Conservation (phyloP, 2,113 vertebrate genomes). For the Aldabrachelys gigantea region DNA sequence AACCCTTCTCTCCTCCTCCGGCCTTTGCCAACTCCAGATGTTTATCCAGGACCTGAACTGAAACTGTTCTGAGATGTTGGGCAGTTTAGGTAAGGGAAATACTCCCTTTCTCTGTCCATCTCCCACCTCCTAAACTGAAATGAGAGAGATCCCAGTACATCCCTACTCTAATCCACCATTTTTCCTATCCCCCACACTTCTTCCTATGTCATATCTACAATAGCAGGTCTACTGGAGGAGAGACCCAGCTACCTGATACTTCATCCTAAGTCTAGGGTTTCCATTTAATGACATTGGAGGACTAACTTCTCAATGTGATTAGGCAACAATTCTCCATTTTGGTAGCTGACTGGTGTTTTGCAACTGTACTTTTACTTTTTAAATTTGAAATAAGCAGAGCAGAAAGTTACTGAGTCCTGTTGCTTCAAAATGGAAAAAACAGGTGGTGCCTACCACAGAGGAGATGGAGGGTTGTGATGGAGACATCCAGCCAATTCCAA, state of each 20-base stretch:
- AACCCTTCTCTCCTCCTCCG: not conserved
- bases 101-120: not conserved
- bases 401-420: not conserved
- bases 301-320: not conserved
- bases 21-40: not conserved
- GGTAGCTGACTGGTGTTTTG: not conserved
- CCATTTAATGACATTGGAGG: not conserved
- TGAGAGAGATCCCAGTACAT: not conserved
- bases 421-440: not conserved
- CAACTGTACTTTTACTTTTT: not conserved
- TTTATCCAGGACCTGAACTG: not conserved
- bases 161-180: accelerated
- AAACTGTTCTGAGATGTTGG: not conserved
- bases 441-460: not conserved
- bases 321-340: accelerated
- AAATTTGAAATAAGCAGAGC: not conserved
- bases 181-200: accelerated
- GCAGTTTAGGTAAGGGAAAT: not conserved
- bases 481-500: not conserved
- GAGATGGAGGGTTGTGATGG: not conserved
- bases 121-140: not conserved
- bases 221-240: not conserved
- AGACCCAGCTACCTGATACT: accelerated
- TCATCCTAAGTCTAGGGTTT: not conserved
- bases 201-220: not conserved